A percentile compares a stretch with the other conserved stretches of the same genome.
Conservation (phyloP, 2,797 vertebrate species). For the Lindbergichthys nudifrons region DNA sequence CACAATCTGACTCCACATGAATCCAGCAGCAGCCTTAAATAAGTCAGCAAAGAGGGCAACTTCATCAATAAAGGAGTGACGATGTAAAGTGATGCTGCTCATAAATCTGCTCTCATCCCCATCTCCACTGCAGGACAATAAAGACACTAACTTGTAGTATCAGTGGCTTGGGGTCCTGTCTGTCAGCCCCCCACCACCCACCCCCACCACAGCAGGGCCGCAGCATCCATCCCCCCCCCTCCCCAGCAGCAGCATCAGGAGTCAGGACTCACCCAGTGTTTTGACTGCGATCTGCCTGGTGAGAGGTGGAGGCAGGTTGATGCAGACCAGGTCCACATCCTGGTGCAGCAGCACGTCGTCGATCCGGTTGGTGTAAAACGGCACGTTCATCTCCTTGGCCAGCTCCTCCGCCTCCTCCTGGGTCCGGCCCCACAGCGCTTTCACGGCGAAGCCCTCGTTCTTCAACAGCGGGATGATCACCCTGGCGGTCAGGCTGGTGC, state of each 20-base stretch:
- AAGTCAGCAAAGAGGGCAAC: neutral
- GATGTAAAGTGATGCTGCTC: neutral
- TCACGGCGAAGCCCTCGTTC: slow-evolving; percentile 95
- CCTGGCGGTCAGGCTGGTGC: slow-evolving; percentile 94
- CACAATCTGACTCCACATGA: neutral
- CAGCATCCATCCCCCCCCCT: slow-evolving; percentile 37
- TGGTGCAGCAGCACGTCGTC: slow-evolving; percentile 98
- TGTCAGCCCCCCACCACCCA: neutral
- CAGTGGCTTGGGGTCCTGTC: neutral
- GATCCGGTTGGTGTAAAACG: slow-evolving; percentile 97
- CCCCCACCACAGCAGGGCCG: slow-evolving; percentile 23
- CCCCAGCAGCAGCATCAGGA: slow-evolving; percentile 25
- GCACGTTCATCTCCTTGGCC: slow-evolving; percentile 97
- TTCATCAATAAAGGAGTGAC: neutral
- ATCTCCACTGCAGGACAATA: neutral
- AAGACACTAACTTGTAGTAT: neutral
- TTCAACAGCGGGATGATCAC: slow-evolving; percentile 96
- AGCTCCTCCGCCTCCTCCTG: slow-evolving; percentile 98
- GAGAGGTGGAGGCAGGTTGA: slow-evolving; percentile 97
- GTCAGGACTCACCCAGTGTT: slow-evolving; percentile 95
- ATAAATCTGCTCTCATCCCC: neutral
- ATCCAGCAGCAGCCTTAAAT: neutral
- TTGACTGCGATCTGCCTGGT: slow-evolving; percentile 97
- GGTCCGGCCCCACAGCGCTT: slow-evolving; percentile 96
- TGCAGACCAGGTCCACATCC: slow-evolving; percentile 97